phyloP scores from a whole-genome alignment of 2,888 invertebrate genomes.

The Tetramorium bicarinatum region DNA sequence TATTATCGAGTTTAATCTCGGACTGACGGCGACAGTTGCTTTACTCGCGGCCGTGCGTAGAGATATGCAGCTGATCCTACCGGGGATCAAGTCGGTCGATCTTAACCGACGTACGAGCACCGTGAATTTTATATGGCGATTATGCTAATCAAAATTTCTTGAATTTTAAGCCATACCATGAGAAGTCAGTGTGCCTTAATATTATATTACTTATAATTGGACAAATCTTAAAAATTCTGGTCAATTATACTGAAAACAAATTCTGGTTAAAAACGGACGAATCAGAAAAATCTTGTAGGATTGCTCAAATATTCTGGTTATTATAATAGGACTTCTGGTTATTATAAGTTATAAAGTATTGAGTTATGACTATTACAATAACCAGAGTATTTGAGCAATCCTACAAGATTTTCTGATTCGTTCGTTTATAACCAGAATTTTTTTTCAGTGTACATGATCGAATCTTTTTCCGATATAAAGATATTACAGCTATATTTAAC shows the following conservation, averaged over 20 bases:
- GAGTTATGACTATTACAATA: too few species aligned
- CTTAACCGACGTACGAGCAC: conserved; percentile 48
- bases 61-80: conserved; percentile 62
- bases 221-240: neutral
- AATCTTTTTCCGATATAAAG: neutral
- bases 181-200: neutral
- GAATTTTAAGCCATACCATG: neutral
- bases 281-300: too few species aligned
- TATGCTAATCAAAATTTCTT: conserved; percentile 55
- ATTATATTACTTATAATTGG: conserved; percentile 6
- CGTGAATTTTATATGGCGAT: conserved; percentile 60
- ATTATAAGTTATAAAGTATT: too few species aligned
- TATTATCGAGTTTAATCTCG: conserved; percentile 48
- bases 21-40: conserved; percentile 25
- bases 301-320: too few species aligned
- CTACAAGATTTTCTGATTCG: too few species aligned
- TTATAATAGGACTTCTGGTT: too few species aligned
- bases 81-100: conserved; percentile 60
- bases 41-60: neutral
- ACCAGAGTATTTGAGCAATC: too few species aligned
- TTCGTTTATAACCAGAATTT: too few species aligned
- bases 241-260: neutral
- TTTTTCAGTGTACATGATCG: too few species aligned
- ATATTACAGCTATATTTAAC: neutral
- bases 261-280: too few species aligned